Base-by-base conservation (phyloP, 2,797 vertebrate genomes). In the Staurois parvus region DNA sequence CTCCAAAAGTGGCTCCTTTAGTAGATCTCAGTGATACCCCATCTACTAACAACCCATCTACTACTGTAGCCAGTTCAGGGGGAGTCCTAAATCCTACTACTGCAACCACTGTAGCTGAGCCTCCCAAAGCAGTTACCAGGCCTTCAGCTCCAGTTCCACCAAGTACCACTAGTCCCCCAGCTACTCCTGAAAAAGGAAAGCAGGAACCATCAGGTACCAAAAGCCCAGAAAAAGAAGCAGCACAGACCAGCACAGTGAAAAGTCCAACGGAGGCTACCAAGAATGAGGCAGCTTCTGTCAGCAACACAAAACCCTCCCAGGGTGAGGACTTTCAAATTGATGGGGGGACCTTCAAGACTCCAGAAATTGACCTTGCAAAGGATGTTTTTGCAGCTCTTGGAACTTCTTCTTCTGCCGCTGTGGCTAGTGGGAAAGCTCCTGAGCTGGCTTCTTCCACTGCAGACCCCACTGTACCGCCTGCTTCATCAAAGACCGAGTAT, bases 401-500 rank as follows among this genome's bases (percentile, higher is more conserved):
- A 91, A 93, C 93, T 89, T 81, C 94, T 87, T 85, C 94, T 93
- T 91, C 94, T 48, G 89, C 94, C 91, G 29, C 91, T 83, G 91
- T 88, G 91, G 90, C 93, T 88, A 91, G 92, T 88, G 95, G 93
- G 92, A 93, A 94, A 90, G 92, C 93, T 91, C 86, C 85, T 69
- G 94, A 92, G 93, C 89, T 91, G 84, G 94, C 88, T 88, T 76
- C 94, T 90, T 87, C 94, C 84, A 93, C 97, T 93, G 95, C 95
- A 90, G 96, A 95, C 92, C 91, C 94, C 90, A 93, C 92, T 88
- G 92, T 91, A 84, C 91, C 92, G 21, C 92, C 96, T 92, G 95
- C 95, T 88, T 94, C 97, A 90, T 95, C 95, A 91, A 96, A 97
- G 95, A 96, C 97, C 95, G 97, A 99, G 98, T 99, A 99, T 94